A percentile compares a stretch with the other conserved stretches of the same genome.
phyloP scores from a whole-genome alignment of 2,113 vertebrate species.

The Laticauda colubrina region DNA sequence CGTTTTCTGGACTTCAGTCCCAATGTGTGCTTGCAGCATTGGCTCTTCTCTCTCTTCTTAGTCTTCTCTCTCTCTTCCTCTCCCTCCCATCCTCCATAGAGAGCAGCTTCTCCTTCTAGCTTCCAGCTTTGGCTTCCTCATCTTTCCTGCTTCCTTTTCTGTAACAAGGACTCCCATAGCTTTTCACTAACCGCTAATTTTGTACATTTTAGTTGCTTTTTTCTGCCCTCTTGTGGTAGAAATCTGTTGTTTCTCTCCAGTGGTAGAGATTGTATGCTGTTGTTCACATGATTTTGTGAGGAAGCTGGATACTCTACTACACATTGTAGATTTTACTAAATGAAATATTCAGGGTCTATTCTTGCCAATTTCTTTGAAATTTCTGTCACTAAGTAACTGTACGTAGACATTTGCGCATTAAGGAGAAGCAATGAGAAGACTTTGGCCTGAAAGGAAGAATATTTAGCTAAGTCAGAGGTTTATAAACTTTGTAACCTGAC shows the following conservation, averaged over 20 bases:
- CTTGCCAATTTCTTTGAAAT: constrained; percentile 12
- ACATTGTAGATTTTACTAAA: constrained; percentile 5
- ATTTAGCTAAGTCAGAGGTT: background rate
- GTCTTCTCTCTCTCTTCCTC: background rate
- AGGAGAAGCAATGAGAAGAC: background rate
- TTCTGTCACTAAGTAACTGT: constrained; percentile 18
- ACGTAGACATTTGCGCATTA: background rate
- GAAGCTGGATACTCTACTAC: background rate
- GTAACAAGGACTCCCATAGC: constrained; percentile 53
- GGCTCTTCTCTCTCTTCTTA: constrained; percentile 24
- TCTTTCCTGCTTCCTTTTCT: constrained; percentile 41
- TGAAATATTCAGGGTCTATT: background rate
- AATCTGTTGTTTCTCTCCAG: constrained; percentile 45
- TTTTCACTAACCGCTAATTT: constrained; percentile 43
- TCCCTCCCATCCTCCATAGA: background rate
- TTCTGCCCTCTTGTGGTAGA: constrained; percentile 65
- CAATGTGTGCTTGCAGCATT: constrained; percentile 16
- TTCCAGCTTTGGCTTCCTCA: constrained; percentile 61
- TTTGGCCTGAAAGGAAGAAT: background rate
- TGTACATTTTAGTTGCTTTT: constrained; percentile 55
- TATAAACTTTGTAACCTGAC: background rate
- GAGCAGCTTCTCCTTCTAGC: constrained; percentile 30
- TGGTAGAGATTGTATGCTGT: constrained; percentile 28
- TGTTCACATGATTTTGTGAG: constrained; percentile 9
- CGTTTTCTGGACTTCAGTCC: background rate